phyloP scores from a whole-genome alignment of 2,888 invertebrate species.

The Scaptomyza cyrtandrae region DNA sequence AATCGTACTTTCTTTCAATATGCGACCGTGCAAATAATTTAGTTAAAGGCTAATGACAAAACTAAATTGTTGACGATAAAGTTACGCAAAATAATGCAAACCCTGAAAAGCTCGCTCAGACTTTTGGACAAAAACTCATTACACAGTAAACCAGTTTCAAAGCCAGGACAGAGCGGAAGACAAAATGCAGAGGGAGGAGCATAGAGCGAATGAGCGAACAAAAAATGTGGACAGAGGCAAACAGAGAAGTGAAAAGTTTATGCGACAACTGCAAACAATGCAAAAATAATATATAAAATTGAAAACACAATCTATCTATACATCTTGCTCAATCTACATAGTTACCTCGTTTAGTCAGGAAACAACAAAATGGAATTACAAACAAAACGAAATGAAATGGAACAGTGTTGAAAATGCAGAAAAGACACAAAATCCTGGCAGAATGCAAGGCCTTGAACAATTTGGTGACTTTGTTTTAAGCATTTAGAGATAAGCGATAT shows the following conservation, averaged over 20 bases:
- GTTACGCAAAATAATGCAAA: constrained; percentile 36
- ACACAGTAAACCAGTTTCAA: constrained; percentile 44
- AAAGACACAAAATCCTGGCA: background rate
- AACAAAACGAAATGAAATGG: constrained; percentile 18
- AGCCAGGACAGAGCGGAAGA: no score
- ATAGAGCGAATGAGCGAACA: background rate
- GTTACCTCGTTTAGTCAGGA: background rate
- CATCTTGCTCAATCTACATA: background rate
- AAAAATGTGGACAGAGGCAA: background rate
- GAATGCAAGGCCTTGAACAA: no score
- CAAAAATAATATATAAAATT: constrained; percentile 55
- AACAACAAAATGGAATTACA: constrained; percentile 9
- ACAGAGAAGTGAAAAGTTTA: constrained; percentile 22
- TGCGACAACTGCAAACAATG: constrained; percentile 55
- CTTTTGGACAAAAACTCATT: constrained; percentile 34
- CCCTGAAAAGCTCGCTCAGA: constrained; percentile 1
- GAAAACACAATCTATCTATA: constrained; percentile 25
- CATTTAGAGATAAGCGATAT: background rate
- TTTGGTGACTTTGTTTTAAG: no score
- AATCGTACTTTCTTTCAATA: constrained; percentile 35
- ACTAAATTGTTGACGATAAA: constrained; percentile 55
- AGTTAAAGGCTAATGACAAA: constrained; percentile 45
- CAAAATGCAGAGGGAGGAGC: no score
- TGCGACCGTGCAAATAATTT: constrained; percentile 47
- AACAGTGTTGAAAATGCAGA: constrained; percentile 7